Base-by-base conservation (phyloP, 2,113 vertebrate genomes). In the Neolamprologus hecqui region DNA sequence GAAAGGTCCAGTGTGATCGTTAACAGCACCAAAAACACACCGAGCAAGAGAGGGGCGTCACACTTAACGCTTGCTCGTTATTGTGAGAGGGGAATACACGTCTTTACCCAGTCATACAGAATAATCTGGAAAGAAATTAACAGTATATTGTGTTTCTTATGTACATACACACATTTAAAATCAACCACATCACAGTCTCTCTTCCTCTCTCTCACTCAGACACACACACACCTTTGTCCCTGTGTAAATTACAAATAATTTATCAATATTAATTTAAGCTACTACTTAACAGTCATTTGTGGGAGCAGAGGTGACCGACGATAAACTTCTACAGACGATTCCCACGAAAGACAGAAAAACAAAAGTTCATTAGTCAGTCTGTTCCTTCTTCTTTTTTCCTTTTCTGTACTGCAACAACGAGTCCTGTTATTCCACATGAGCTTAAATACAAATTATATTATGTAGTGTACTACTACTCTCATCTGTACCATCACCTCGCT, bases 161-260 rank as follows among this genome's bases (percentile, higher is more conserved):
- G 70, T 92, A 93, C 92, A 93, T 35, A 93, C 91, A 92, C 93
- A 85, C 92, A 95, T 82, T 82, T 86, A 92, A 65, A 60, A 88
- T 89, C 87, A 89, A 49, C 81, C 79, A 84, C 83, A 49, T 15
- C 90, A 65, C 31, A 65, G 31, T 79, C 68, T 75, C 23, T 47
- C 13, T 73, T 15, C 13, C 37, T 45, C 68, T 4, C 8, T 42
- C 82, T n/a, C 84, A 33, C 58, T 19, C 28, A 19, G 5, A 33
- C 28, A 63, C 55, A 31, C 55, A 53, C 81, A 8, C 79, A 33
- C 85, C 82, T 87, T 90, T 94, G 86, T 96, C 92, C 92, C 94
- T 94, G 95, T 95, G 91, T 95, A 96, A 94, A 96, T 94, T 92
- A 95, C 94, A 96, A 96, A 96, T 96, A 96, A 96, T 94, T 96